These are phyloP conservation scores for Charanyca ferruginea DNA, from an alignment of 2,888 invertebrate genomes.

Conservation along the genomic window DNA sequence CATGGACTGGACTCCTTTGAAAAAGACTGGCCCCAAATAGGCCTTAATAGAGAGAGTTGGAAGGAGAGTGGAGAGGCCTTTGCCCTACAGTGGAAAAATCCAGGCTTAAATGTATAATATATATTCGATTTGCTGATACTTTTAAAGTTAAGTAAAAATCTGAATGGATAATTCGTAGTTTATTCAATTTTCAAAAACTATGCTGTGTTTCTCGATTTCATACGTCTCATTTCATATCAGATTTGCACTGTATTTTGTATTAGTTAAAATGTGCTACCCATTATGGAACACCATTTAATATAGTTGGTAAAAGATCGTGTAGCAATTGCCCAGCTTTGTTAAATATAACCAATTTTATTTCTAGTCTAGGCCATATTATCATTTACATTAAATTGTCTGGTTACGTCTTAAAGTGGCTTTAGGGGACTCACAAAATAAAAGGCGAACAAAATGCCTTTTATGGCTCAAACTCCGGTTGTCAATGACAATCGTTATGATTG, in stretches of 20 bases:
- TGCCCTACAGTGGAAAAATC: no score
- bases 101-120: no score
- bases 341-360: slow-evolving; percentile 10
- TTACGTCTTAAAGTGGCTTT: slow-evolving; percentile 9
- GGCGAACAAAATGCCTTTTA: slow-evolving; percentile 43
- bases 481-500: slow-evolving; percentile 18
- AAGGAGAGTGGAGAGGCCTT: no score
- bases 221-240: neutral
- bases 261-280: neutral
- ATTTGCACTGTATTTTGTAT: neutral
- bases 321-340: neutral
- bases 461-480: slow-evolving; percentile 11
- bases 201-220: neutral
- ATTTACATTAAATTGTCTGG: slow-evolving; percentile 26
- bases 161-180: neutral
- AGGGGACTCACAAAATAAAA: slow-evolving; percentile 19
- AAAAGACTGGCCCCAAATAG: no score
- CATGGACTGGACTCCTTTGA: no score
- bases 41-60: no score
- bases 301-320: neutral
- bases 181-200: neutral
- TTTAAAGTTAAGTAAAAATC: slow-evolving; percentile 17
- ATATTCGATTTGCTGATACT: neutral
- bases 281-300: neutral
- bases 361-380: slow-evolving; percentile 2